Percentiles rank a stretch among this genome's conserved stretches.
Conservation (phyloP, 2,797 vertebrate species). For the Apogon talboti region DNA sequence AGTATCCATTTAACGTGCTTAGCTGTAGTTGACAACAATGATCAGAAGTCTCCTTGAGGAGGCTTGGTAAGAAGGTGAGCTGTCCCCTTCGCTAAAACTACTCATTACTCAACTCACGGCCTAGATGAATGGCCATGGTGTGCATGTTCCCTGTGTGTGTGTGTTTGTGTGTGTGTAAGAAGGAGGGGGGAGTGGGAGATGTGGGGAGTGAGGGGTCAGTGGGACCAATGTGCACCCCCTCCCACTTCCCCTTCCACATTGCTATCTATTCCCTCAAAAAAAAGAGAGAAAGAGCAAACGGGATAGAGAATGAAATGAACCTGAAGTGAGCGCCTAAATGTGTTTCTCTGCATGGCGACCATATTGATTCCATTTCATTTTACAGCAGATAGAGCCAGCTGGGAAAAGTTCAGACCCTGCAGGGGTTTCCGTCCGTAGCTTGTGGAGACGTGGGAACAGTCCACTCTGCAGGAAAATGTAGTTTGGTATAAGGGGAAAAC, state of each 20-base stretch:
- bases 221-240: not conserved
- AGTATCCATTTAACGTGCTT: constrained; percentile 73
- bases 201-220: not conserved
- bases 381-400: constrained; percentile 36
- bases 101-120: constrained; percentile 79
- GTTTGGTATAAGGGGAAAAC: constrained; percentile 21
- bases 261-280: too few species aligned
- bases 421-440: constrained; percentile 34
- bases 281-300: constrained; percentile 15
- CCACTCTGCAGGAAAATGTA: constrained; percentile 5
- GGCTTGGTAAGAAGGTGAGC: constrained; percentile 80
- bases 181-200: constrained; percentile 13
- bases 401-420: constrained; percentile 45
- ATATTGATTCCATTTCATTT: constrained; percentile 66
- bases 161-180: constrained; percentile 33
- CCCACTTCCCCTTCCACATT: constrained; percentile 1
- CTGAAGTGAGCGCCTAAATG: constrained; percentile 38
- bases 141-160: constrained; percentile 37
- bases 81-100: constrained; percentile 80
- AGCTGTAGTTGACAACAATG: constrained; percentile 81
- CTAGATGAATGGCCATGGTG: constrained; percentile 71
- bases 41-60: constrained; percentile 84
- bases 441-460: constrained; percentile 29
- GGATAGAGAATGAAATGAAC: constrained; percentile 47
- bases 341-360: constrained; percentile 56